phyloP scores from a whole-genome alignment of 2,113 vertebrate genomes.

The Lagopus leucura region DNA sequence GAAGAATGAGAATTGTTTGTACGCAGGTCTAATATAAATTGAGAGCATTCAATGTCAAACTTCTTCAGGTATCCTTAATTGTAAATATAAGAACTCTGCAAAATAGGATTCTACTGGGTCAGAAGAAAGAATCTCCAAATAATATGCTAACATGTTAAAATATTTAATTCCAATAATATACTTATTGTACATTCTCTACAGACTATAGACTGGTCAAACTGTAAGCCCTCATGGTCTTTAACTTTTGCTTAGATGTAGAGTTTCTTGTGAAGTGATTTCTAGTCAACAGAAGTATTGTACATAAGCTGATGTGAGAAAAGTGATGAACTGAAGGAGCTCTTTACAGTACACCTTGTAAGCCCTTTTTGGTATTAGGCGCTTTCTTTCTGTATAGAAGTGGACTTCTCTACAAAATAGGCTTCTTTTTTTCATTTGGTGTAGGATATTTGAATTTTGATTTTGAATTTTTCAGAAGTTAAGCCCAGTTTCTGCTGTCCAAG shows the following conservation, averaged over 20 bases:
- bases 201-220: background rate
- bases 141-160: background rate
- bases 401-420: no score
- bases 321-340: background rate
- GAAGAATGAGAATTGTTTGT: background rate
- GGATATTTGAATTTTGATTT: background rate
- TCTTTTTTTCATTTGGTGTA: background rate
- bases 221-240: background rate
- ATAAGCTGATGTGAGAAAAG: accelerated
- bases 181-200: background rate
- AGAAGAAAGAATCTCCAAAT: background rate
- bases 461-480: background rate
- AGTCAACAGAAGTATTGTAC: no score
- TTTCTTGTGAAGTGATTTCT: background rate
- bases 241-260: background rate
- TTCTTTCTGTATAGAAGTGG: background rate
- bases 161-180: background rate
- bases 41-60: background rate
- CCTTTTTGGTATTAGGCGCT: background rate
- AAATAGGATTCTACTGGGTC: background rate
- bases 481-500: background rate
- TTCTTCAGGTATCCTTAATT: background rate
- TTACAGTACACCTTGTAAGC: background rate
- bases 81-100: no score
- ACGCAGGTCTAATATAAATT: background rate